Percentiles rank a stretch among this genome's conserved stretches.
phyloP scores from a whole-genome alignment of 2,888 invertebrate genomes.

The Chromoteleia sp. region DNA sequence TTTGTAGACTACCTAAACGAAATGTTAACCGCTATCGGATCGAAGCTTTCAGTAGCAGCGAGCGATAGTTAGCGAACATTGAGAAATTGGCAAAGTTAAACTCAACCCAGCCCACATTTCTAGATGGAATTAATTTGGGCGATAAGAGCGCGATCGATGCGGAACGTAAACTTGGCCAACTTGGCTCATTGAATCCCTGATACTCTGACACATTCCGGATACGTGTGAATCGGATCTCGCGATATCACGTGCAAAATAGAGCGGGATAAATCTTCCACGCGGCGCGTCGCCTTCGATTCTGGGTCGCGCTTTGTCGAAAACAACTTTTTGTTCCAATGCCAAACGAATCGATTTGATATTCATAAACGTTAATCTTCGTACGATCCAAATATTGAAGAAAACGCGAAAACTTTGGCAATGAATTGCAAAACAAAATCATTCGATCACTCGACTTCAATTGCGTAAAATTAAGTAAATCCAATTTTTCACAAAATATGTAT shows the following conservation, averaged over 20 bases:
- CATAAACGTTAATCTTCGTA: conserved; percentile 23
- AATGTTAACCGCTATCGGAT: conserved; percentile 24
- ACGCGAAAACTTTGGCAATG: too few species aligned
- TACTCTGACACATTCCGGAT: conserved; percentile 54
- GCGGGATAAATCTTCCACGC: conserved; percentile 39
- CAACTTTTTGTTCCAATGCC: conserved; percentile 46
- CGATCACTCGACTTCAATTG: too few species aligned
- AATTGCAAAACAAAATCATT: too few species aligned
- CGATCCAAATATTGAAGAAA: too few species aligned
- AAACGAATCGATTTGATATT: conserved; percentile 24
- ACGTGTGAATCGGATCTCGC: conserved; percentile 52
- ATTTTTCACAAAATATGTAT: too few species aligned
- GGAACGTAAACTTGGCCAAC: conserved; percentile 66
- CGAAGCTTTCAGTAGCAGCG: conserved; percentile 44
- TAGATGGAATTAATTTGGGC: conserved; percentile 58
- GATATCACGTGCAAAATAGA: conserved; percentile 36
- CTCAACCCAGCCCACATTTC: conserved; percentile 19
- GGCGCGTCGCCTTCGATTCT: conserved; percentile 28
- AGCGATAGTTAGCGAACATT: conserved; percentile 54
- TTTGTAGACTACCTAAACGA: conserved; percentile 9
- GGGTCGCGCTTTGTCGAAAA: conserved; percentile 43
- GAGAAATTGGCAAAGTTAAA: conserved; percentile 68
- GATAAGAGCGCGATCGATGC: conserved; percentile 68
- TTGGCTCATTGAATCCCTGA: conserved; percentile 66
- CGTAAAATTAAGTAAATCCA: too few species aligned